Percentiles rank a stretch among this genome's conserved stretches.
Conservation (phyloP, 1,140 invertebrate species). For the Drosophila persimilis region DNA sequence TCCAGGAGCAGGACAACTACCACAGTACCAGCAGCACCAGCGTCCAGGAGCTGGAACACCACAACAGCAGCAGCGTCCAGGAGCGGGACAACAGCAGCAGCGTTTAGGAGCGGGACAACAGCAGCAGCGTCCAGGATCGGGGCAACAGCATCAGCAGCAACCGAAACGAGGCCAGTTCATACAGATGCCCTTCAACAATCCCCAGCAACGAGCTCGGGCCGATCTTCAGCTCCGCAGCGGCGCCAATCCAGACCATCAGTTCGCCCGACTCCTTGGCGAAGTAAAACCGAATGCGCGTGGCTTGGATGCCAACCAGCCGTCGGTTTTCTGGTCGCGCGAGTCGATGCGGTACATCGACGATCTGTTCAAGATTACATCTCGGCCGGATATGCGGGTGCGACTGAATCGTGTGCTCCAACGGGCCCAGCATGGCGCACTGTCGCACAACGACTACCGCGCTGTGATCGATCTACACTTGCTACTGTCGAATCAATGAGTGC, state of each 20-base stretch:
- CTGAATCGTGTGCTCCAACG: slow-evolving; percentile 64
- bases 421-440: slow-evolving; percentile 61
- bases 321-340: slow-evolving; percentile 78
- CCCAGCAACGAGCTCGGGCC: slow-evolving; percentile 39
- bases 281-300: slow-evolving; percentile 25
- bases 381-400: slow-evolving; percentile 48
- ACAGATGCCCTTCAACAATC: slow-evolving; percentile 52
- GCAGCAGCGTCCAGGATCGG: slow-evolving; percentile 6
- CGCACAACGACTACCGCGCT: slow-evolving; percentile 77
- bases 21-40: not conserved
- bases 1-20: not conserved
- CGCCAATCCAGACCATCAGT: slow-evolving; percentile 40
- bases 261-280: slow-evolving; percentile 41
- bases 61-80: slow-evolving; percentile 7
- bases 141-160: slow-evolving; percentile 6
- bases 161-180: slow-evolving; percentile 16
- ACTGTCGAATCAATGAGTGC: slow-evolving; percentile 44
- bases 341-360: slow-evolving; percentile 69
- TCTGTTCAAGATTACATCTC: slow-evolving; percentile 47
- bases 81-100: slow-evolving; percentile 8
- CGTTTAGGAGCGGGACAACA: not conserved
- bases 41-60: not conserved
- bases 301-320: slow-evolving; percentile 54
- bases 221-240: slow-evolving; percentile 39
- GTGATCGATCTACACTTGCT: slow-evolving; percentile 67